phyloP scores from a whole-genome alignment of 2,797 vertebrate genomes.

The Aeoliscus strigatus region DNA sequence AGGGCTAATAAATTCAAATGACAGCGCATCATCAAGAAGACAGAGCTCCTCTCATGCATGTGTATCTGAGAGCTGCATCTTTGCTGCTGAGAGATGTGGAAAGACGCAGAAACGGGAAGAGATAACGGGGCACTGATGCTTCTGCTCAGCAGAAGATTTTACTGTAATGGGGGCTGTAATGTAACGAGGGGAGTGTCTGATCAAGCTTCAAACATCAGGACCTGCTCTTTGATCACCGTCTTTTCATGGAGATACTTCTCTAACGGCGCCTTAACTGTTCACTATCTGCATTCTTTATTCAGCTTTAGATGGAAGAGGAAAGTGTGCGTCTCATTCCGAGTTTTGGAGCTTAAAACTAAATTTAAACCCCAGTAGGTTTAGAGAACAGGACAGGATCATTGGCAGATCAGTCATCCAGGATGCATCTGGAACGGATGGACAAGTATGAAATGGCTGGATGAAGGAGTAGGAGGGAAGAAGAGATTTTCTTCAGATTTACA shows the following conservation, averaged over 20 bases:
- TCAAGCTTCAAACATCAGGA: conserved; percentile 50
- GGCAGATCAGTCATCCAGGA: too few species aligned
- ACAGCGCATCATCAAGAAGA: conserved; percentile 21
- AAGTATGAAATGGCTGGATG: too few species aligned
- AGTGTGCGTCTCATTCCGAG: too few species aligned
- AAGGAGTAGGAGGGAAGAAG: too few species aligned
- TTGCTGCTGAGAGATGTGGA: conserved; percentile 38
- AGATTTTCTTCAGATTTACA: too few species aligned
- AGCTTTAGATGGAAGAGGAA: conserved; percentile 1
- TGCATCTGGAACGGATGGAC: too few species aligned
- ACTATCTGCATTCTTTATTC: conserved; percentile 23
- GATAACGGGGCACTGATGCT: conserved; percentile 28
- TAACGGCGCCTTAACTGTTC: conserved; percentile 31
- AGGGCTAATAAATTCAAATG: conserved; percentile 33
- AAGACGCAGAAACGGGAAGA: conserved; percentile 28
- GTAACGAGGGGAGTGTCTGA: conserved; percentile 57
- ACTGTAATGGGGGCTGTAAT: conserved; percentile 52
- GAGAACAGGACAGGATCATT: too few species aligned
- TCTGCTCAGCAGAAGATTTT: conserved; percentile 49
- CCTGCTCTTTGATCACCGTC: conserved; percentile 46
- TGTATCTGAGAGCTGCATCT: conserved; percentile 27
- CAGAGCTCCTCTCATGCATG: too few species aligned
- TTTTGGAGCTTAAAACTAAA: too few species aligned
- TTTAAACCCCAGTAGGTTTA: too few species aligned
- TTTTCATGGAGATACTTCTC: conserved; percentile 42